Percentiles rank a stretch among this genome's conserved stretches.
Evolutionary conservation across 2,888 invertebrate genomes (phyloP).

Genomic region (Gerris lacustris): DNA sequence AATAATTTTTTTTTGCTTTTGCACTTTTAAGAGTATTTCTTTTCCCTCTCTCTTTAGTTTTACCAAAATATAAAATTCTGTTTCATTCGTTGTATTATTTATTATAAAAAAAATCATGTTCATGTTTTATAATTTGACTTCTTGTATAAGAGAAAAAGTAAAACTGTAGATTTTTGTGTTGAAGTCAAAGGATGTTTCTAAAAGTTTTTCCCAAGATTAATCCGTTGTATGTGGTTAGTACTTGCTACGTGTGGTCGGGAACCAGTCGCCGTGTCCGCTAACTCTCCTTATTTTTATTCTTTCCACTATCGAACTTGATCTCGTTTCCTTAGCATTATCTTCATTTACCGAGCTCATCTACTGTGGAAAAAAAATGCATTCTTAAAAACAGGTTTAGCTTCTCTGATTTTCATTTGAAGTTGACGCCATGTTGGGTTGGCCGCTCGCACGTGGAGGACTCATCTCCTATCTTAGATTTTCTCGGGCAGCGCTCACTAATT

Average conservation of each 20-base stretch:
- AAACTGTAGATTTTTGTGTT: no score
- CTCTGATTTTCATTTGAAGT: background rate
- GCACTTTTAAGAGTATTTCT: no score
- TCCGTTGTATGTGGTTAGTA: background rate
- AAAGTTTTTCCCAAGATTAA: no score
- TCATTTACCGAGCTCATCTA: background rate
- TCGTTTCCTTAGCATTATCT: background rate
- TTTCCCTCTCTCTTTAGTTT: no score
- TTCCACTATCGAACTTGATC: background rate
- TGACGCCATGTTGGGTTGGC: background rate
- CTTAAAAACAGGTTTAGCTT: background rate
- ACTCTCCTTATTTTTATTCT: background rate
- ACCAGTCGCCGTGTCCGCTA: constrained; percentile 1
- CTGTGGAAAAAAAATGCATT: background rate
- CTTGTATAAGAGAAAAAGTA: no score
- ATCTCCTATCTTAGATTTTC: background rate
- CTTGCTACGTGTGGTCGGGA: background rate
- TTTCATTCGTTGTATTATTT: no score
- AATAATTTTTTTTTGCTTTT: no score
- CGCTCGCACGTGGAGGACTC: no score
- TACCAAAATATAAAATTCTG: no score
- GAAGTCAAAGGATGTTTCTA: no score
- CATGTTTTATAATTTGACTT: no score
- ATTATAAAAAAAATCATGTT: no score
- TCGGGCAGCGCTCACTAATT: background rate